Conservation (phyloP, 2,113 vertebrate species). For the Halcyon senegalensis region DNA sequence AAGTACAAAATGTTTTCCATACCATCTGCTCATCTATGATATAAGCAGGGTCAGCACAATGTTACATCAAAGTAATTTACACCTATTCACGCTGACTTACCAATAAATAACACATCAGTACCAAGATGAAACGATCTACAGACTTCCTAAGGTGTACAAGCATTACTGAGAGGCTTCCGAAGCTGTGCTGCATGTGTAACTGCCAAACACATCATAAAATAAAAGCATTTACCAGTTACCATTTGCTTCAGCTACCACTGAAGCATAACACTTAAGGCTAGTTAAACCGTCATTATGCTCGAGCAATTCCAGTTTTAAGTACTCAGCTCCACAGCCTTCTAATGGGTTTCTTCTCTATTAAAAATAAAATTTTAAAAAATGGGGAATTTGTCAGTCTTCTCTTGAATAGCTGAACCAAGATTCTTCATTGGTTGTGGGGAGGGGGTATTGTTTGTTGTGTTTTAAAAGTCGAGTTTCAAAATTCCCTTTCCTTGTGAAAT, state of each 20-base stretch:
- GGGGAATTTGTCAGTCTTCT: not conserved
- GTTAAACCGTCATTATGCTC: rapidly evolving
- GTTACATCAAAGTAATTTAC: slow-evolving; percentile 3
- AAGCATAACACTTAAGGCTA: not conserved
- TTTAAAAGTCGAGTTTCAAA: not conserved
- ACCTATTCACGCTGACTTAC: not conserved
- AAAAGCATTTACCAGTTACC: not conserved
- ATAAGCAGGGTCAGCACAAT: slow-evolving; percentile 33
- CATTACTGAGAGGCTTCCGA: not conserved
- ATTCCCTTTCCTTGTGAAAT: not conserved
- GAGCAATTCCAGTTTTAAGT: not conserved
- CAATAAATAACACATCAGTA: not conserved
- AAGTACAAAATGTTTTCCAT: not conserved
- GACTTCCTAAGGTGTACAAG: not conserved
- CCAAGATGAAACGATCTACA: not conserved
- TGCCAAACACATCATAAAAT: not conserved
- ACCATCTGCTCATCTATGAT: slow-evolving; percentile 36
- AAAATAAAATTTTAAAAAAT: not conserved
- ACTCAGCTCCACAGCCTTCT: not conserved
- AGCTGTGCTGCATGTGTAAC: too few species aligned
- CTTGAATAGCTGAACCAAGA: not conserved
- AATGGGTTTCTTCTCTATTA: not conserved
- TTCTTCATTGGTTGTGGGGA: not conserved
- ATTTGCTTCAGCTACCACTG: not conserved
- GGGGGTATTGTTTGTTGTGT: rapidly evolving